Evolutionary conservation across 1,140 invertebrate species (phyloP), one percentile per base, ranked within the genome.

Genomic region (Maniola jurtina): DNA sequence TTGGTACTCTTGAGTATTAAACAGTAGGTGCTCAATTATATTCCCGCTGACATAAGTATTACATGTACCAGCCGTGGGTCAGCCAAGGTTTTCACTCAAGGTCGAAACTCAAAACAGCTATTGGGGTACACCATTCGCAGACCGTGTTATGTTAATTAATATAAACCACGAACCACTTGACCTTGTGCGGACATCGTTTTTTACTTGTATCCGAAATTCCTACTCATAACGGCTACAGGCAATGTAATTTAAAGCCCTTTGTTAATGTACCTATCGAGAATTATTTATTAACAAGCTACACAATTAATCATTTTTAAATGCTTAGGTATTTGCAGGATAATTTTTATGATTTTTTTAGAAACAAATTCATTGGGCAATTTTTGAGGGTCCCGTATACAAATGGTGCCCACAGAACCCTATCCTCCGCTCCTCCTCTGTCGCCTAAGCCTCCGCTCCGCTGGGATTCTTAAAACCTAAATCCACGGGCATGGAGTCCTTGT

Each of bases 111-210:
- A 54, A 61, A 67, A 67, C 55, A 62, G 59, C 55, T 33, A 57
- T 68, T 63, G 66, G 50, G 33, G 15, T 40, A 47, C 50, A 68
- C 60, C 35, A 15, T 58, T 61, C 66, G 62, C 55, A 61, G 42
- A 50, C 61, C 54, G 60, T 63, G 61, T 62, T 68, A 68, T 63
- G 66, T 63, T 68, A 68, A 68, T 68, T 68, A 68, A 68, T 68
- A 68, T 63, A 63, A 63, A 58, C 61, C 66, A 68, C 61, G 66
- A 63, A 68, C 59, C 59, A 61, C 15, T 35, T 56, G 56, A 45
- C 56, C 61, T 59, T 47, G 66, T 45, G 57, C 42, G 40, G 14
- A 45, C 8, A 25, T 25, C 2, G 8, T 47, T 59, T 55, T 34
- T 25, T 55, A 55, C 11, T 55, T 55, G 16, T 34, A 55, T 55